These are phyloP conservation scores for Sesia bembeciformis DNA, from an alignment of 2,888 invertebrate genomes.

Conservation along the genomic window DNA sequence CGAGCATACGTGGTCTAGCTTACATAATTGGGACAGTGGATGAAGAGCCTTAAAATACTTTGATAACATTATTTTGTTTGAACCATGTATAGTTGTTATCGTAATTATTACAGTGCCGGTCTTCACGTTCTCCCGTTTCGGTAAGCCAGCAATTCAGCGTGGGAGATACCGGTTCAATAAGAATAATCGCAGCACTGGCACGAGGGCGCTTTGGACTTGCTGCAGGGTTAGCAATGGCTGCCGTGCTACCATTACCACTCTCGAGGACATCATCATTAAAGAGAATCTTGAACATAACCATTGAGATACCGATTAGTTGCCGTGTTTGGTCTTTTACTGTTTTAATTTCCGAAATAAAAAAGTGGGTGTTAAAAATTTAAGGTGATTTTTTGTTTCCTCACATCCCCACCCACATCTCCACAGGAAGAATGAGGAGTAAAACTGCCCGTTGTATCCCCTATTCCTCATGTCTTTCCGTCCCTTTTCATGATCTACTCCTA, in stretches of 20 bases:
- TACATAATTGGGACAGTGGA: no score
- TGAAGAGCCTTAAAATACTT: no score
- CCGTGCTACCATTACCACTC: constrained; percentile 41
- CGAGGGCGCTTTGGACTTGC: constrained; percentile 27
- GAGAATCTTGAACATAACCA: constrained; percentile 31
- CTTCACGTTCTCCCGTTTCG: constrained; percentile 19
- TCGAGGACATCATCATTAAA: constrained; percentile 25
- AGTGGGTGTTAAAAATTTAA: no score
- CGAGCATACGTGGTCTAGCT: no score
- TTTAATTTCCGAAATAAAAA: no score
- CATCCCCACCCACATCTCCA: no score
- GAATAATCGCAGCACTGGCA: constrained; percentile 7
- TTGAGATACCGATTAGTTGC: constrained; percentile 4
- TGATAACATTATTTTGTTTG: constrained; percentile 1
- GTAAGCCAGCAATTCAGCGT: constrained; percentile 20
- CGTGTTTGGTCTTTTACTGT: no score
- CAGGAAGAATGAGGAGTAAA: no score
- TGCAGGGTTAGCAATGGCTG: constrained; percentile 30
- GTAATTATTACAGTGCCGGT: constrained; percentile 10
- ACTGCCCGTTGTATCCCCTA: no score
- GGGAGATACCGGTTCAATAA: constrained; percentile 10
- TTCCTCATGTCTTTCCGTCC: no score
- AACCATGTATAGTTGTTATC: not conserved
- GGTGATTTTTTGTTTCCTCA: no score
- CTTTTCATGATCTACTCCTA: no score